Percentiles rank a stretch among this genome's conserved stretches.
Evolutionary conservation across 2,888 invertebrate genomes (phyloP).

Genomic region (Metopia argyrocephala): DNA sequence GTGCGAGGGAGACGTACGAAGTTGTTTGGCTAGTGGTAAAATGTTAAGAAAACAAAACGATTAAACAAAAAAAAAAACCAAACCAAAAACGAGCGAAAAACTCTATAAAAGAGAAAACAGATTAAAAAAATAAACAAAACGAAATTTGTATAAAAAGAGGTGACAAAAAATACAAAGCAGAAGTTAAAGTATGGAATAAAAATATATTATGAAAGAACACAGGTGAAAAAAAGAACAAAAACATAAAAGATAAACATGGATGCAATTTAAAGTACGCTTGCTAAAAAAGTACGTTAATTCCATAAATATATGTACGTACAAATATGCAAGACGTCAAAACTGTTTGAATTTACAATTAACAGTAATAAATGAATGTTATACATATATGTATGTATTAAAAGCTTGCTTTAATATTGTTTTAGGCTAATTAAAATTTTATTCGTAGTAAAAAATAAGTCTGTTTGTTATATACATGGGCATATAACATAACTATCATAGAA

Average conservation of each 20-base stretch:
- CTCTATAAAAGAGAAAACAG: slow-evolving; percentile 24
- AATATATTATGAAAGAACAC: slow-evolving; percentile 45
- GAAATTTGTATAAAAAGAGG: slow-evolving; percentile 20
- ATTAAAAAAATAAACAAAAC: slow-evolving; percentile 24
- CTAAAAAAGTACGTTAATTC: no score
- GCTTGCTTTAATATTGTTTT: no score
- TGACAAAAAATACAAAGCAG: slow-evolving; percentile 42
- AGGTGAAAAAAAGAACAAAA: slow-evolving; percentile 35
- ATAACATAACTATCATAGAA: no score
- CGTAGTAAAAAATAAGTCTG: no score
- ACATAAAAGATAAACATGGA: slow-evolving; percentile 22
- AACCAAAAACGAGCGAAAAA: slow-evolving; percentile 41
- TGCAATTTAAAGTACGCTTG: slow-evolving; percentile 39
- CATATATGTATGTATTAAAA: no score
- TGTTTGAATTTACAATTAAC: no score
- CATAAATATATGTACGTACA: no score
- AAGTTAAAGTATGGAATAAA: slow-evolving; percentile 42
- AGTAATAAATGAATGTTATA: no score
- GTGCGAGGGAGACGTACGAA: slow-evolving; percentile 49
- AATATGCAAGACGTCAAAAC: no score
- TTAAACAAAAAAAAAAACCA: slow-evolving; percentile 21
- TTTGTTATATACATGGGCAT: no score
- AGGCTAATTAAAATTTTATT: no score
- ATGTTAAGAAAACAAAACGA: slow-evolving; percentile 45
- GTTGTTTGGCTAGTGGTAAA: slow-evolving; percentile 64